Percentiles rank a stretch among this genome's conserved stretches.
phyloP scores from a whole-genome alignment of 2,113 vertebrate genomes.

The Vulpes ferrilata region DNA sequence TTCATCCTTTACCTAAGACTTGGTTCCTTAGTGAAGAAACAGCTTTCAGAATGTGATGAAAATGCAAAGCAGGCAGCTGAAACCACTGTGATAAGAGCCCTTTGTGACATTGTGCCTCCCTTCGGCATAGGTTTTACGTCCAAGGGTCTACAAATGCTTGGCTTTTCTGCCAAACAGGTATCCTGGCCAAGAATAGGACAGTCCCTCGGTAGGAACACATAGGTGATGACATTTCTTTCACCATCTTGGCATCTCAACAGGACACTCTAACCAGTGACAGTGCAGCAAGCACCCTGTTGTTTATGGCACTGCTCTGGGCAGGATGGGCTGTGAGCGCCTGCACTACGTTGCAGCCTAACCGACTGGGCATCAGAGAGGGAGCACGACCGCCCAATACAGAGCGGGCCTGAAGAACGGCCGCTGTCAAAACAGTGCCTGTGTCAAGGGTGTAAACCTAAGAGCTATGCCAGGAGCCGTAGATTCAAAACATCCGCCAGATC shows the following conservation, averaged over 20 bases:
- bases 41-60: neutral
- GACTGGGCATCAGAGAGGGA: constrained; percentile 22
- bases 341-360: neutral
- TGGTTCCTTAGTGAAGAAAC: neutral
- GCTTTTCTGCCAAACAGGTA: constrained; percentile 34
- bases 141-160: constrained; percentile 35
- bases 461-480: neutral
- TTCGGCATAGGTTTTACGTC: neutral
- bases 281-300: neutral
- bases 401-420: neutral
- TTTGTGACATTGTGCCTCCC: constrained; percentile 34
- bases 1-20: neutral
- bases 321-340: neutral
- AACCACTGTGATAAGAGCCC: neutral
- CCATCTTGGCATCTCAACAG: constrained; percentile 22
- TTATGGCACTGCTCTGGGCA: constrained; percentile 24
- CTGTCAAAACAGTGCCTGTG: constrained; percentile 39
- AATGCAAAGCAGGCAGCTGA: neutral
- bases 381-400: neutral
- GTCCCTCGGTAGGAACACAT: neutral
- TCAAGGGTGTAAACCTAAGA: neutral
- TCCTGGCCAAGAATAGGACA: neutral
- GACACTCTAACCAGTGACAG: constrained; percentile 49
- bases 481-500: constrained; percentile 1
- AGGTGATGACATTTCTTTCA: constrained; percentile 66